Evolutionary conservation across 2,888 invertebrate genomes (phyloP).

Genomic region (Thymelicus lineola): DNA sequence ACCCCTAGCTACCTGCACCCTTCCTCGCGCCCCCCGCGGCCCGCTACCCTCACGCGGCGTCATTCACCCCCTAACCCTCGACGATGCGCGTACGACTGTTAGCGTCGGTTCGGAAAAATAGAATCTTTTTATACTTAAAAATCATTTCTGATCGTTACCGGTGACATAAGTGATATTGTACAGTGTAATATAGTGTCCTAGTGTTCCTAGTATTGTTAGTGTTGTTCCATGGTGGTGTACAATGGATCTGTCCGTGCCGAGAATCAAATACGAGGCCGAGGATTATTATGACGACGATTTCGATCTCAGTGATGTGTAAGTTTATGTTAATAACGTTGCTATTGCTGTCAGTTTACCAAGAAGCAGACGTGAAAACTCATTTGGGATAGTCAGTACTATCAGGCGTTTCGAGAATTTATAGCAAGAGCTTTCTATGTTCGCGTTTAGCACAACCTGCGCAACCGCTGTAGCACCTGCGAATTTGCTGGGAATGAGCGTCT

Average conservation of each 20-base stretch:
- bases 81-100: slow-evolving; percentile 65
- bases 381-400: too few relatives aligned
- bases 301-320: slow-evolving; percentile 56
- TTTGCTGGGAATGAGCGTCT: not conserved
- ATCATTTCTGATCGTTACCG: slow-evolving; percentile 41
- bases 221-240: slow-evolving; percentile 41
- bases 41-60: slow-evolving; percentile 50
- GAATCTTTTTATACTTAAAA: slow-evolving; percentile 41
- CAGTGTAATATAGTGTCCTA: slow-evolving; percentile 50
- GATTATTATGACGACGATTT: slow-evolving; percentile 62
- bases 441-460: too few relatives aligned
- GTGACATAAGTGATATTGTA: slow-evolving; percentile 46
- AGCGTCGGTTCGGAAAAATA: slow-evolving; percentile 31
- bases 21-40: slow-evolving; percentile 36
- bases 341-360: too few relatives aligned
- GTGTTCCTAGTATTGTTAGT: slow-evolving; percentile 41
- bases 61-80: slow-evolving; percentile 64
- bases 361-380: too few relatives aligned
- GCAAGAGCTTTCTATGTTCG: not conserved
- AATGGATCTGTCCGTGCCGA: slow-evolving; percentile 76
- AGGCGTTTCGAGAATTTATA: not conserved
- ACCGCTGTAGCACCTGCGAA: not conserved
- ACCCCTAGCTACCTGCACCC: slow-evolving; percentile 71
- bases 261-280: slow-evolving; percentile 66
- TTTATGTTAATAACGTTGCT: slow-evolving; percentile 20